Conservation (phyloP, 2,113 vertebrate species). For the Cryptotis parvus region DNA sequence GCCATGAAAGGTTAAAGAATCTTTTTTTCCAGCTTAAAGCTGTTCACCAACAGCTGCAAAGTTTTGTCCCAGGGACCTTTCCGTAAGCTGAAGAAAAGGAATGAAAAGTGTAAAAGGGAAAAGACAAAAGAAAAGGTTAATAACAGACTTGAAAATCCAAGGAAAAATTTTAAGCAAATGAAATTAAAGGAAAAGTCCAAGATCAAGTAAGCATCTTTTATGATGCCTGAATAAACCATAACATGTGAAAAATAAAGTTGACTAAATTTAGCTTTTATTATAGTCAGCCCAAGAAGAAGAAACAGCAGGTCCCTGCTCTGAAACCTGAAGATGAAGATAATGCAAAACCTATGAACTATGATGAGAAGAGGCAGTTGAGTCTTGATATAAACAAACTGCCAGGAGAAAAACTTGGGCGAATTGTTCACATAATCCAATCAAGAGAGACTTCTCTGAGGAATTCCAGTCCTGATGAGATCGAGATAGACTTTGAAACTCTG, state of each 20-base stretch:
- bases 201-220: conserved; percentile 86
- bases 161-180: conserved; percentile 84
- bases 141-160: conserved; percentile 78
- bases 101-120: conserved; percentile 85
- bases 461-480: conserved; percentile 90
- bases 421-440: conserved; percentile 92
- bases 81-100: conserved; percentile 89
- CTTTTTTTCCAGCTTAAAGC: conserved; percentile 88
- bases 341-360: conserved; percentile 90
- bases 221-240: conserved; percentile 41
- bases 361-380: conserved; percentile 93
- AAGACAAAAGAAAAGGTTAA: conserved; percentile 84
- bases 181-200: conserved; percentile 84
- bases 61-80: conserved; percentile 87
- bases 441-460: conserved; percentile 88
- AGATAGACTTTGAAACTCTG: conserved; percentile 94
- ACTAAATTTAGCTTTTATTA: conserved; percentile 69
- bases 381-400: conserved; percentile 94
- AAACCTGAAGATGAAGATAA: conserved; percentile 85
- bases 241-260: conserved; percentile 60
- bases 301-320: conserved; percentile 64
- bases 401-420: conserved; percentile 90
- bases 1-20: conserved; percentile 48
- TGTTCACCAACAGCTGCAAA: conserved; percentile 90
- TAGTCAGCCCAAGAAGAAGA: conserved; percentile 86